A percentile compares a stretch with the other conserved stretches of the same genome.
These are phyloP conservation scores for Mamestra brassicae DNA, from an alignment of 2,888 invertebrate species.

Conservation along the genomic window DNA sequence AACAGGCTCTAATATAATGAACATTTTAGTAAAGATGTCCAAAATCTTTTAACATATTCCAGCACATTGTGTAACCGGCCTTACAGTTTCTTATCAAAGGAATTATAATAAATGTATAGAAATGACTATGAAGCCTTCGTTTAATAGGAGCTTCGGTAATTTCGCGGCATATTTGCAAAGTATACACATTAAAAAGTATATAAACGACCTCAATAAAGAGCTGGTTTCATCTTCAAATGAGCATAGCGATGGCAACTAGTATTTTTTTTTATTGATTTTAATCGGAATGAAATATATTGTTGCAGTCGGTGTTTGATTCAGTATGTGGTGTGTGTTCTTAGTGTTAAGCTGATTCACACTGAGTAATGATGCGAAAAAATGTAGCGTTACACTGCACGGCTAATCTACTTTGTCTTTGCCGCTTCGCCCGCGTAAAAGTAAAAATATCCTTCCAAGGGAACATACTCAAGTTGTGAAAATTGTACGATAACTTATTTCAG, in stretches of 20 bases:
- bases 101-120: slow-evolving; percentile 64
- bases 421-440: too few species aligned
- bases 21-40: not conserved
- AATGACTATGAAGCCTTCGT: slow-evolving; percentile 41
- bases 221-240: slow-evolving; percentile 56
- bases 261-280: slow-evolving; percentile 59
- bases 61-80: slow-evolving; percentile 28
- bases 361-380: not conserved
- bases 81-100: slow-evolving; percentile 59
- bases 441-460: too few species aligned
- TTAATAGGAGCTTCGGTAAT: slow-evolving; percentile 68
- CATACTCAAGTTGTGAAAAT: too few species aligned
- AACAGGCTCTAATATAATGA: not conserved
- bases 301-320: slow-evolving; percentile 33
- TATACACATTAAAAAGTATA: slow-evolving; percentile 66
- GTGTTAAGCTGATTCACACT: not conserved
- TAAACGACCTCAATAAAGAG: slow-evolving; percentile 63
- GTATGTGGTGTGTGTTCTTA: slow-evolving; percentile 3
- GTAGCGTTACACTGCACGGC: not conserved
- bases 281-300: slow-evolving; percentile 49
- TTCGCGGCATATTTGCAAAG: slow-evolving; percentile 67
- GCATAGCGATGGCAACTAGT: slow-evolving; percentile 31
- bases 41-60: not conserved
- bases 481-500: too few species aligned
- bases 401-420: too few species aligned